Evolutionary conservation across 1,140 invertebrate species (phyloP), one percentile per base, ranked within the genome.

Genomic region (Vanessa atalanta): DNA sequence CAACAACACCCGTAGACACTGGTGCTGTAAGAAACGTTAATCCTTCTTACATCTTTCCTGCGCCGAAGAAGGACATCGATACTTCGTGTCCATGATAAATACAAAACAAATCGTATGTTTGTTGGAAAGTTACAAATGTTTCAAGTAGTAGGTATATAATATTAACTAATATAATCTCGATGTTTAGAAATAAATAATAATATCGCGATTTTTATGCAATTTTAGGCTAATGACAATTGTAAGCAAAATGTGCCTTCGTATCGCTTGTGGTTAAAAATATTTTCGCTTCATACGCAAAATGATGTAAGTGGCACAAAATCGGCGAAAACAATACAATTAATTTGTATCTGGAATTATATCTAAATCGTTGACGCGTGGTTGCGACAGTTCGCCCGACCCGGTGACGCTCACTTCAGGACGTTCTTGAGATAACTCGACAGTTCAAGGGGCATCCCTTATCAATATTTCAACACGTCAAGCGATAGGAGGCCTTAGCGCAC

Each of bases 361-460:
- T 65, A 50, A 61, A 61, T 61, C 57, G 31, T 37, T 26, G 11
- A 26, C 12, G 55, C 48, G 72, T 53, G 37, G 37, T 43, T 65
- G 73, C 61, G 67, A 70, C 73, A 61, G 53, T 65, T 20, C 47
- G 23, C 51, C 48, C 66, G 66, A 57, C 64, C 64, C 53, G 53
- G 11, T 50, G 72, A 51, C 20, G 55, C 16, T 57, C 57, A 23
- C 53, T 57, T 73, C 65, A 71, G 70, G 74, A 76, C 70, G 70
- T n/a, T 53, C 70, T 67, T 67, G 65, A 67, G 70, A 65, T 72
- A 72, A 53, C 16, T 31, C 50, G 51, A 65, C 64, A 48, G 74
- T 65, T 67, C 74, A 76, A 64, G 65, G 74, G 74, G 48, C 74
- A 69, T 37, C 26, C 48, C 26, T 61, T 76, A 76, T 76, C 74